These are phyloP conservation scores for Brachyptera risi DNA, from an alignment of 2,888 invertebrate species.

Conservation along the genomic window DNA sequence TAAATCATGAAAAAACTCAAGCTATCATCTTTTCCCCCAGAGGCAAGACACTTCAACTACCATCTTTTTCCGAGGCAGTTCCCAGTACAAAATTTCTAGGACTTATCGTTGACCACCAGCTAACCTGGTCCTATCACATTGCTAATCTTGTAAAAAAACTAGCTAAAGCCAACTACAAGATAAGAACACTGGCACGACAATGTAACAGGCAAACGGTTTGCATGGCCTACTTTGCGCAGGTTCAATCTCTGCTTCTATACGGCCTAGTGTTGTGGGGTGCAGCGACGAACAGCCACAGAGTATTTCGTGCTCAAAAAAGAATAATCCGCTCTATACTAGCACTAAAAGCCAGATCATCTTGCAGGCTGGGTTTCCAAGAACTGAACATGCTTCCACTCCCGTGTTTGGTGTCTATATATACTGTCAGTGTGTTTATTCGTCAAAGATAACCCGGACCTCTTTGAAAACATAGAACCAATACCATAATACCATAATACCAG, in stretches of 20 bases:
- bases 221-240: neutral
- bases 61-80: neutral
- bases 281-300: neutral
- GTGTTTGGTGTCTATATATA: neutral
- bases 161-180: neutral
- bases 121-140: neutral
- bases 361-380: neutral
- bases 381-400: neutral
- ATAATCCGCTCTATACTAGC: neutral
- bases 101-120: neutral
- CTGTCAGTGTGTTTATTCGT: neutral
- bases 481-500: too few relatives aligned
- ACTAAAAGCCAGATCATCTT: neutral
- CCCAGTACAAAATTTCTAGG: neutral
- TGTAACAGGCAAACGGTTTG: neutral
- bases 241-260: neutral
- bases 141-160: neutral
- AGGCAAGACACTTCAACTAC: neutral
- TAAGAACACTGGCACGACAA: too few relatives aligned
- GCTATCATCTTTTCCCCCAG: neutral
- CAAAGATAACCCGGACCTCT: too few relatives aligned
- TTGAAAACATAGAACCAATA: too few relatives aligned
- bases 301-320: neutral
- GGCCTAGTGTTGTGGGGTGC: neutral
- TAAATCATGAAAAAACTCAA: neutral